Evolutionary conservation across 2,888 invertebrate genomes (phyloP).

Genomic region (Coleophora flavipennella): DNA sequence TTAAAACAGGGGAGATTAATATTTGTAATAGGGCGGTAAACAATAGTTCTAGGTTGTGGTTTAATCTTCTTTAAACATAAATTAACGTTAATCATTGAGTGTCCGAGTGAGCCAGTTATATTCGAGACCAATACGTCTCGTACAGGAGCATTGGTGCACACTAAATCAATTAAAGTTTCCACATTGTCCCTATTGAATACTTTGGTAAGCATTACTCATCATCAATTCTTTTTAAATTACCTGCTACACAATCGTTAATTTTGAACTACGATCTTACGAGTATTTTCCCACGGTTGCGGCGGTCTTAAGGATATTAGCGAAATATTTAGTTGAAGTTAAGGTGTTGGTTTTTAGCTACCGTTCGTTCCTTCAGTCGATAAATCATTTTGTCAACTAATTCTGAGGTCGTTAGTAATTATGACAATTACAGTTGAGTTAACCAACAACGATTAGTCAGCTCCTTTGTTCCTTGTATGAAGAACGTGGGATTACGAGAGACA

Average conservation of each 20-base stretch:
- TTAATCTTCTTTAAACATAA: too few species aligned
- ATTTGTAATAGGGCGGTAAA: too few species aligned
- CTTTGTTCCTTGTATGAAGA: slow-evolving; percentile 51
- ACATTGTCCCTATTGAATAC: slow-evolving; percentile 17
- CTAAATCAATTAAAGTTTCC: too few species aligned
- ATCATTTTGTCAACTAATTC: slow-evolving; percentile 51
- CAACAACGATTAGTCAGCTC: slow-evolving; percentile 48
- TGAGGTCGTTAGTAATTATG: slow-evolving; percentile 45
- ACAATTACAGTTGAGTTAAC: slow-evolving; percentile 59
- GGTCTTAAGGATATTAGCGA: slow-evolving; percentile 39
- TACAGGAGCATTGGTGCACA: too few species aligned
- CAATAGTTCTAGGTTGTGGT: too few species aligned
- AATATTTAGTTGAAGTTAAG: slow-evolving; percentile 23
- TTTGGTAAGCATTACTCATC: slow-evolving; percentile 22
- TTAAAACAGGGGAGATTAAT: too few species aligned
- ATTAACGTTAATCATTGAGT: too few species aligned
- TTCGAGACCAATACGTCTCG: too few species aligned
- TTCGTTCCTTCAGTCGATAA: slow-evolving; percentile 36
- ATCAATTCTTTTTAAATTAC: slow-evolving; percentile 26
- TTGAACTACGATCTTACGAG: slow-evolving; percentile 24
- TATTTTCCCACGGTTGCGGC: slow-evolving; percentile 39
- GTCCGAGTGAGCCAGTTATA: too few species aligned
- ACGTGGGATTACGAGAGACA: slow-evolving; percentile 34
- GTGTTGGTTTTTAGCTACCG: slow-evolving; percentile 16
- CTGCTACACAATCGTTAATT: slow-evolving; percentile 24